A percentile compares a stretch with the other conserved stretches of the same genome.
Evolutionary conservation across 2,113 vertebrate species (phyloP).

Genomic region (Larimichthys crocea): DNA sequence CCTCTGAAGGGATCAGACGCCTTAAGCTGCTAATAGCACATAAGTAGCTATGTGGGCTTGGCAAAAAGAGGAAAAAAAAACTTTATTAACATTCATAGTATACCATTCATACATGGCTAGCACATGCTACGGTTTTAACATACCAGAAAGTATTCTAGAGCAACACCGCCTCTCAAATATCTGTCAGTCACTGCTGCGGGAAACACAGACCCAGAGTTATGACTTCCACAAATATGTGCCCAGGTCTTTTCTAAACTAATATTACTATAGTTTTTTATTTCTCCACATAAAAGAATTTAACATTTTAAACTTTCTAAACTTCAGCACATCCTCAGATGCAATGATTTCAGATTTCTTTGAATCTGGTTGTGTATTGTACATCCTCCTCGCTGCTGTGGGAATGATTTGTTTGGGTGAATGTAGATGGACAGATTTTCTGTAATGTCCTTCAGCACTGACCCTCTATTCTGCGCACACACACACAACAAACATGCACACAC

Average conservation of each 20-base stretch:
- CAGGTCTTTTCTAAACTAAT: too few species aligned
- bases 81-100: neutral
- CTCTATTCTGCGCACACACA: slow-evolving; percentile 41
- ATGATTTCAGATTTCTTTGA: neutral
- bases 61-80: neutral
- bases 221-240: neutral
- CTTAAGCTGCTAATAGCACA: neutral
- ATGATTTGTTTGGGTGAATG: slow-evolving; percentile 52
- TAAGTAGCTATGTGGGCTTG: neutral
- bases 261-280: neutral
- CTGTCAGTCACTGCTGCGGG: neutral
- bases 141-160: neutral
- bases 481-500: slow-evolving; percentile 37
- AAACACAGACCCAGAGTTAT: too few species aligned
- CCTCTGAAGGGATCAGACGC: neutral
- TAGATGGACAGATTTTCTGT: slow-evolving; percentile 63
- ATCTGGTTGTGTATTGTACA: neutral
- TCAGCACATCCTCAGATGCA: neutral
- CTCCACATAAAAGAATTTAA: neutral
- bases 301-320: neutral
- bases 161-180: neutral
- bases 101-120: neutral
- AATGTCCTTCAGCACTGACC: slow-evolving; percentile 71
- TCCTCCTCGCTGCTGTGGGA: slow-evolving; percentile 10
- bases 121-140: neutral